A percentile compares a stretch with the other conserved stretches of the same genome.
Conservation (phyloP, 2,888 invertebrate genomes). For the Neocrepidodera transversa region DNA sequence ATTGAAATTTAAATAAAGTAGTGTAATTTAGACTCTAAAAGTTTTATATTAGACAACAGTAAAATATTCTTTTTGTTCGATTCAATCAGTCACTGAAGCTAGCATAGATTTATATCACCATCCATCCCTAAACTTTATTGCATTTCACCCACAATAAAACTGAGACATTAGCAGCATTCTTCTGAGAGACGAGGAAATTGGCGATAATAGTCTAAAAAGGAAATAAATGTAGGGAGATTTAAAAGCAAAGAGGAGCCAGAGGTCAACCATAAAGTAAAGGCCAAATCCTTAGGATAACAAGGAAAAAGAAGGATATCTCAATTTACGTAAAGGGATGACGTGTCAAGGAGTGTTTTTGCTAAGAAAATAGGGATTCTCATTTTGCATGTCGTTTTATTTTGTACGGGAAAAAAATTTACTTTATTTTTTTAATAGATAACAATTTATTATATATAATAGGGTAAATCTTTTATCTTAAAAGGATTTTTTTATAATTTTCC, state of each 20-base stretch:
- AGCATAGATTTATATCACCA: too few species aligned
- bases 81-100: too few species aligned
- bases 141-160: slow-evolving; percentile 33
- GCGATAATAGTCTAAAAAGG: slow-evolving; percentile 55
- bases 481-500: too few species aligned
- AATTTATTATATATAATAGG: too few species aligned
- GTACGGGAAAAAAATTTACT: neutral
- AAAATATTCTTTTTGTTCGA: too few species aligned
- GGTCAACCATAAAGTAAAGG: slow-evolving; percentile 55
- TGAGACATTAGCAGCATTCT: slow-evolving; percentile 52
- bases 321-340: slow-evolving; percentile 38
- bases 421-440: neutral
- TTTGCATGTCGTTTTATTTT: neutral
- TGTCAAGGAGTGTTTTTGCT: slow-evolving; percentile 29
- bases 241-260: slow-evolving; percentile 51
- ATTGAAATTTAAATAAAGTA: too few species aligned
- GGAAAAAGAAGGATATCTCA: slow-evolving; percentile 47
- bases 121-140: too few species aligned
- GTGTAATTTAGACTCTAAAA: too few species aligned
- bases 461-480: too few species aligned
- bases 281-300: slow-evolving; percentile 53
- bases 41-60: too few species aligned
- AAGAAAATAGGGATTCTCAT: neutral
- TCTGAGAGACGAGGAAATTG: slow-evolving; percentile 48
- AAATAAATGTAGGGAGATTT: slow-evolving; percentile 55